A percentile compares a stretch with the other conserved stretches of the same genome.
Evolutionary conservation across 2,113 vertebrate species (phyloP).

Genomic region (Camelus dromedarius): DNA sequence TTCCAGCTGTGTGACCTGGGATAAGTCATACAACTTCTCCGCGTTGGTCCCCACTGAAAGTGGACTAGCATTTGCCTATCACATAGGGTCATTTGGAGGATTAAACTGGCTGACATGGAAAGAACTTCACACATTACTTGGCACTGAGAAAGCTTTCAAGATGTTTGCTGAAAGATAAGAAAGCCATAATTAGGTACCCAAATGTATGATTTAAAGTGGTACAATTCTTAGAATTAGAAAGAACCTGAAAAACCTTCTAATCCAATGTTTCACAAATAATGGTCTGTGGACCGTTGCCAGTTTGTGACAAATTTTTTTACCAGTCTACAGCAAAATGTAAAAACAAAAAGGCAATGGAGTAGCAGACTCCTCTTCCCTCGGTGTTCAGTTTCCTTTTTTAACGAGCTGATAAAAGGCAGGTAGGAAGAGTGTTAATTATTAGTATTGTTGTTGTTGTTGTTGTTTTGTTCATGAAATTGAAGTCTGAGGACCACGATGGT

Average conservation of each 20-base stretch:
- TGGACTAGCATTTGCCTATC: background rate
- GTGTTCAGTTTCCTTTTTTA: background rate
- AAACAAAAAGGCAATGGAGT: background rate
- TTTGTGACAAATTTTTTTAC: background rate
- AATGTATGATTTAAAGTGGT: constrained; percentile 18
- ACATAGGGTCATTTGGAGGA: background rate
- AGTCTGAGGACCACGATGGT: background rate
- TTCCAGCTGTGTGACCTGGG: background rate
- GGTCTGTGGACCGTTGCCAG: constrained; percentile 53
- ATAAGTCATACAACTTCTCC: background rate
- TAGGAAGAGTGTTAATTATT: background rate
- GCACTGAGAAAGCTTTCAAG: background rate
- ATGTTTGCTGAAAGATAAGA: background rate
- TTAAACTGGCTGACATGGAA: background rate
- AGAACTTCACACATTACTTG: background rate
- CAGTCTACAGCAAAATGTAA: constrained; percentile 18
- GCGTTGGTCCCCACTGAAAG: background rate
- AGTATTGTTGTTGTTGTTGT: background rate
- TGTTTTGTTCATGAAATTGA: background rate
- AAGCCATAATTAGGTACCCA: constrained; percentile 47
- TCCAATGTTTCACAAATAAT: constrained; percentile 63
- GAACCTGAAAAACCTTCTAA: background rate
- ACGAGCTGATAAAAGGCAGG: background rate
- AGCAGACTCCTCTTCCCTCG: background rate
- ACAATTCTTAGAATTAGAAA: constrained; percentile 48